phyloP scores from a whole-genome alignment of 1,140 invertebrate genomes.

The Pomacea maculata region DNA sequence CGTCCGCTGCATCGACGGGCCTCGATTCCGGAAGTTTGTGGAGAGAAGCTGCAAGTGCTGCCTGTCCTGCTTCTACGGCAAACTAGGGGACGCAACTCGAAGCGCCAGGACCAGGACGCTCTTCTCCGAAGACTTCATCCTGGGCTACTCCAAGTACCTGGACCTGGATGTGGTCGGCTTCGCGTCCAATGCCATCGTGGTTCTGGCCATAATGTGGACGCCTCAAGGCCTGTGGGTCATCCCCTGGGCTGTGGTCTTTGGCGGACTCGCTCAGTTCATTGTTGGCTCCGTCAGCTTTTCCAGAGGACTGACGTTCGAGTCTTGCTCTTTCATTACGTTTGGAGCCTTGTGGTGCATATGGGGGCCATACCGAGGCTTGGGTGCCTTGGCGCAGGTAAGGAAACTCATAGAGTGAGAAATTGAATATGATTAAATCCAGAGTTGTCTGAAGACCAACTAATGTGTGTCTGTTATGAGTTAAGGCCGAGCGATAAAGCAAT shows the following conservation, averaged over 20 bases:
- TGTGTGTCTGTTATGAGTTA: background rate
- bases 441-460: too few relatives aligned
- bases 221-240: conserved; percentile 31
- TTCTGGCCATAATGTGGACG: conserved; percentile 41
- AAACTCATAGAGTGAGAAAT: background rate
- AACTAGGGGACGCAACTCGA: background rate
- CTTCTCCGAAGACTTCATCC: conserved; percentile 35
- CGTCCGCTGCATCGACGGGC: conserved; percentile 16
- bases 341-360: conserved; percentile 49
- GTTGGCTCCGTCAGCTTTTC: conserved; percentile 48
- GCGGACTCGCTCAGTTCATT: conserved; percentile 41
- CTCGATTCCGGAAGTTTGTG: conserved; percentile 14
- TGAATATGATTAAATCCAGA: too few relatives aligned
- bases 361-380: conserved; percentile 40
- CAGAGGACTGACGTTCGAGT: conserved; percentile 49
- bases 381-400: conserved; percentile 23
- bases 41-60: conserved; percentile 21
- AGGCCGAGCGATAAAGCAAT: background rate
- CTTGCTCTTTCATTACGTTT: conserved; percentile 44
- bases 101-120: conserved; percentile 7
- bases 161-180: conserved; percentile 45
- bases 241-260: conserved; percentile 43
- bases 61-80: conserved; percentile 25
- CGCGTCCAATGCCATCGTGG: conserved; percentile 41
- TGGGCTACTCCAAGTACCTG: conserved; percentile 36